Evolutionary conservation across 2,888 invertebrate genomes (phyloP).

Genomic region (Diloba caeruleocephala): DNA sequence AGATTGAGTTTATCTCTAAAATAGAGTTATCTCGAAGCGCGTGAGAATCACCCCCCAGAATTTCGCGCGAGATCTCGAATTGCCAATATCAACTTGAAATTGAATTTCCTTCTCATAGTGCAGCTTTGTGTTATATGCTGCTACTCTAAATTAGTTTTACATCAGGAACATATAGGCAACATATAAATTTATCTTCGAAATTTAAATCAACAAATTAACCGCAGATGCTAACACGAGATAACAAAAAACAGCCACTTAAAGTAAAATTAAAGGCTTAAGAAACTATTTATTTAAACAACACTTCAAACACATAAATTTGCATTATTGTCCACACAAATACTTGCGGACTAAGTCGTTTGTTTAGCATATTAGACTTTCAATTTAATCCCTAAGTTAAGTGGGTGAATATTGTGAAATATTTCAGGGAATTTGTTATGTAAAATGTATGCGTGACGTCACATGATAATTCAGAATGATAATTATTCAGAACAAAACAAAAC

Average conservation of each 20-base stretch:
- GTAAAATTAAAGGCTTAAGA: slow-evolving; percentile 32
- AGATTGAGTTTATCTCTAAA: too few species aligned
- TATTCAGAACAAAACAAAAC: too few species aligned
- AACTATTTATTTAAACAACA: slow-evolving; percentile 48
- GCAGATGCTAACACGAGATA: slow-evolving; percentile 32
- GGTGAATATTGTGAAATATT: slow-evolving; percentile 20
- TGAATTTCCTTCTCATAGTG: too few species aligned
- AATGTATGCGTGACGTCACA: background rate
- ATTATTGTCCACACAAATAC: slow-evolving; percentile 44
- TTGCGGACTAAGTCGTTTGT: slow-evolving; percentile 45
- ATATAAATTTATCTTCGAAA: background rate
- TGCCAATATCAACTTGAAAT: too few species aligned
- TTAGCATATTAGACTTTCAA: slow-evolving; percentile 48
- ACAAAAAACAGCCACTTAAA: slow-evolving; percentile 23
- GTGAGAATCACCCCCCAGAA: too few species aligned
- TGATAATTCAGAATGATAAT: too few species aligned
- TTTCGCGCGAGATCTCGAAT: too few species aligned
- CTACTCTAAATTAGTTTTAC: too few species aligned
- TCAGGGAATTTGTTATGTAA: slow-evolving; percentile 2
- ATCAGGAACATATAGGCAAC: too few species aligned
- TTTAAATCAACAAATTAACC: slow-evolving; percentile 21
- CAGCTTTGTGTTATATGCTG: too few species aligned
- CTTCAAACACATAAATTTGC: slow-evolving; percentile 46
- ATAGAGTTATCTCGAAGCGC: too few species aligned
- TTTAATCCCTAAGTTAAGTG: slow-evolving; percentile 41